A percentile compares a stretch with the other conserved stretches of the same genome.
Evolutionary conservation across 2,797 vertebrate species (phyloP).

Genomic region (Brotula barbata): DNA sequence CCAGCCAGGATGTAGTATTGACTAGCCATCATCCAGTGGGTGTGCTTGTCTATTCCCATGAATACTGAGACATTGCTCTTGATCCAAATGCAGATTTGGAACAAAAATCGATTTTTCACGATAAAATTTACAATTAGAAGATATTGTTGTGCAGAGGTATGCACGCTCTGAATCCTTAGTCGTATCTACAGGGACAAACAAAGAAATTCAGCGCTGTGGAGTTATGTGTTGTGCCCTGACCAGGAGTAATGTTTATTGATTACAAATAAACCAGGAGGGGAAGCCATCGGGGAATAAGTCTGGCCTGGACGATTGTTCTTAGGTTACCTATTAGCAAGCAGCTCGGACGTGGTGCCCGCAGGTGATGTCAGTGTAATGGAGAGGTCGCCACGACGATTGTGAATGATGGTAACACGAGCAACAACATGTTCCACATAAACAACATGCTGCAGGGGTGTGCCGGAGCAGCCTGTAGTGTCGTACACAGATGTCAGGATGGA

Average conservation of each 20-base stretch:
- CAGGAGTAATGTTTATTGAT: conserved; percentile 12
- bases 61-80: neutral
- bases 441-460: conserved; percentile 81
- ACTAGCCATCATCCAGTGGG: neutral
- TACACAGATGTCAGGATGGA: conserved; percentile 81
- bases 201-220: conserved; percentile 18
- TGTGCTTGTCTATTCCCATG: neutral
- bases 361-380: conserved; percentile 91
- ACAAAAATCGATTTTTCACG: no score
- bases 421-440: conserved; percentile 91
- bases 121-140: no score
- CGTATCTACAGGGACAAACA: conserved; percentile 16
- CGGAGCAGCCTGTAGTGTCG: conserved; percentile 85
- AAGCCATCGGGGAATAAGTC: neutral
- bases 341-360: conserved; percentile 90
- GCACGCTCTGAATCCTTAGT: no score
- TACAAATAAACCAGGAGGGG: neutral
- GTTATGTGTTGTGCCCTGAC: conserved; percentile 13
- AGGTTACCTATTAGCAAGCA: conserved; percentile 88
- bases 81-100: neutral
- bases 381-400: conserved; percentile 89
- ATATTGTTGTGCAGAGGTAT: no score
- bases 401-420: conserved; percentile 86
- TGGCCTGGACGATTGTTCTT: neutral
- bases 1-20: neutral